A percentile compares a stretch with the other conserved stretches of the same genome.
Evolutionary conservation across 2,797 vertebrate genomes (phyloP).

Genomic region (Holocentrus rufus): DNA sequence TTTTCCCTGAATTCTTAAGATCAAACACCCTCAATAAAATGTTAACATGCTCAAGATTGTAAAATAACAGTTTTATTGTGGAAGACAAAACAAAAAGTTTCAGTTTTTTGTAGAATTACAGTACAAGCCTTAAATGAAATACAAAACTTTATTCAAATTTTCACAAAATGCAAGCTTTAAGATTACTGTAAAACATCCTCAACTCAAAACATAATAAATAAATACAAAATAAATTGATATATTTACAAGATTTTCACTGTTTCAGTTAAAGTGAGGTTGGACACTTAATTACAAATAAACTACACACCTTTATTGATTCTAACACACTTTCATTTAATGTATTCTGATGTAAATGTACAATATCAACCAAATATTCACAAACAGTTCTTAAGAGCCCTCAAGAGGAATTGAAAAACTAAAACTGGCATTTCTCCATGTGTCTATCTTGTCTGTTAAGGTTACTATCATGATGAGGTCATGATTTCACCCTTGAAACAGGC

Average conservation of each 20-base stretch:
- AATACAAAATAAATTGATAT: background rate
- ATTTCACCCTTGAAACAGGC: constrained; percentile 11
- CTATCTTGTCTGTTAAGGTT: constrained; percentile 10
- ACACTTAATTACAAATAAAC: constrained; percentile 1
- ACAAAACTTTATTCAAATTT: too few species aligned
- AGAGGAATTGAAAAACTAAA: constrained; percentile 11
- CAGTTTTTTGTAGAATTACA: too few species aligned
- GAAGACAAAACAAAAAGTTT: too few species aligned
- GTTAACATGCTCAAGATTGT: background rate
- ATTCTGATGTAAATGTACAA: constrained; percentile 2
- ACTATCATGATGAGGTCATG: constrained; percentile 6
- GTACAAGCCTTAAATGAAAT: too few species aligned
- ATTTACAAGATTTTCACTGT: background rate
- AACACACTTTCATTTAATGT: constrained; percentile 6
- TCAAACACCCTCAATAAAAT: constrained; percentile 14
- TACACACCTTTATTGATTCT: constrained; percentile 7
- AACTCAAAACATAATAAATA: too few species aligned
- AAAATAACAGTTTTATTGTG: background rate
- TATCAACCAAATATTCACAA: background rate
- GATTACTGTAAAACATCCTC: too few species aligned
- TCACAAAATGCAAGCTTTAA: too few species aligned
- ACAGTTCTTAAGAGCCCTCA: background rate
- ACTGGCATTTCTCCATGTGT: constrained; percentile 10
- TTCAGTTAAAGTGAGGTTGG: background rate
- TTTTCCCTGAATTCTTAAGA: background rate